Conservation (phyloP, 2,113 vertebrate genomes). For the Choloepus hoffmanni region DNA sequence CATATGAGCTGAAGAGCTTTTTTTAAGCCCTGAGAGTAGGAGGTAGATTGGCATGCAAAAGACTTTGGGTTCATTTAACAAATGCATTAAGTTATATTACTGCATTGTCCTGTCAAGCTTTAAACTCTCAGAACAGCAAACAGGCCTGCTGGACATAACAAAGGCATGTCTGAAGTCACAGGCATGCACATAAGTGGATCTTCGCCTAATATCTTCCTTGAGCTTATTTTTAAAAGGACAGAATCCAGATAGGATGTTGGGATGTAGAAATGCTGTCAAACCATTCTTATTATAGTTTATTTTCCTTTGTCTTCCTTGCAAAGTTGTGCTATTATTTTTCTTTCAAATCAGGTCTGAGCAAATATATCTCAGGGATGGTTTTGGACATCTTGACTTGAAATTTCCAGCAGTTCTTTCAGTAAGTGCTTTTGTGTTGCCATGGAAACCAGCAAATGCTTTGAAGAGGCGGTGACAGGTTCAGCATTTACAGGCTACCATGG, state of each 20-base stretch:
- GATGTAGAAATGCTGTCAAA: neutral
- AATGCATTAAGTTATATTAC: neutral
- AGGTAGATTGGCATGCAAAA: neutral
- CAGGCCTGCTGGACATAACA: neutral
- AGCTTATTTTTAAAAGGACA: neutral
- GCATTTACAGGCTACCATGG: neutral
- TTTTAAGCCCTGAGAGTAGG: neutral
- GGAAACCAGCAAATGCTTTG: slow-evolving; percentile 67
- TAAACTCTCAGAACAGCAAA: neutral
- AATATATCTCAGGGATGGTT: neutral
- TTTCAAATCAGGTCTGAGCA: slow-evolving; percentile 28
- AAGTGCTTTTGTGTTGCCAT: slow-evolving; percentile 57
- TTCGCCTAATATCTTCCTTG: neutral
- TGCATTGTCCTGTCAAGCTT: neutral
- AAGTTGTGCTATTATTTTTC: neutral
- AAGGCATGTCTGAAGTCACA: neutral
- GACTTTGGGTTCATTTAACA: neutral
- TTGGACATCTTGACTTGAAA: slow-evolving; percentile 67
- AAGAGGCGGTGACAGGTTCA: slow-evolving; percentile 62
- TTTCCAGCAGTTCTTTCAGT: slow-evolving; percentile 56
- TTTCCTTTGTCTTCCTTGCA: neutral
- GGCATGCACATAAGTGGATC: fast-evolving
- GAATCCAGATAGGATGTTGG: neutral
- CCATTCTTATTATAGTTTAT: fast-evolving
- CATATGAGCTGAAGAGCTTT: neutral